Conservation (phyloP, 2,113 vertebrate genomes). For the Diphyllodes magnificus region DNA sequence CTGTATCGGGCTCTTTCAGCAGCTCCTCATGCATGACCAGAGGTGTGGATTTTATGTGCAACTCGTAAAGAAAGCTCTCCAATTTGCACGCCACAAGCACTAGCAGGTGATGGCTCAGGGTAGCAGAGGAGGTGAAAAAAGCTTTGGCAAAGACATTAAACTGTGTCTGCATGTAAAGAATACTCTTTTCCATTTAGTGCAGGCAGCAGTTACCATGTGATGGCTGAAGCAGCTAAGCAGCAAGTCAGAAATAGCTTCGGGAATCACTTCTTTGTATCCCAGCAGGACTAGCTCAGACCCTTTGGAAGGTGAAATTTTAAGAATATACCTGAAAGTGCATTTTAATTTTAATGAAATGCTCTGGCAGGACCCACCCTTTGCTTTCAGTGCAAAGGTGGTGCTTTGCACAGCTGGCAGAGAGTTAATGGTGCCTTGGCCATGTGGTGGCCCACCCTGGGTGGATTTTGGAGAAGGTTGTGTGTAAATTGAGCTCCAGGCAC, state of each 20-base stretch:
- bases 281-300: not conserved
- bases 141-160: slow-evolving; percentile 46
- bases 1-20: slow-evolving; percentile 38
- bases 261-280: not conserved
- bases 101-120: slow-evolving; percentile 55
- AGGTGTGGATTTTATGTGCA: slow-evolving; percentile 70
- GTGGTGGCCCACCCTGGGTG: not conserved
- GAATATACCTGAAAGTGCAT: not conserved
- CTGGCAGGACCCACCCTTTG: not conserved
- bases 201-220: not conserved
- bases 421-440: not conserved
- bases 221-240: slow-evolving; percentile 3
- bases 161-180: not conserved
- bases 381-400: not conserved
- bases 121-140: slow-evolving; percentile 43
- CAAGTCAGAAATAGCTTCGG: not conserved
- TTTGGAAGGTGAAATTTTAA: not conserved
- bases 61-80: slow-evolving; percentile 57
- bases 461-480: not conserved
- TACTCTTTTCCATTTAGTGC: not conserved
- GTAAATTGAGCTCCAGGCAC: not conserved
- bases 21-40: slow-evolving; percentile 61
- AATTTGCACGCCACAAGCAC: slow-evolving; percentile 38
- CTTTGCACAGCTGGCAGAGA: not conserved
- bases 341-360: not conserved